A percentile compares a stretch with the other conserved stretches of the same genome.
These are phyloP conservation scores for Cylindroiulus punctatus DNA, from an alignment of 2,888 invertebrate genomes.

Conservation along the genomic window DNA sequence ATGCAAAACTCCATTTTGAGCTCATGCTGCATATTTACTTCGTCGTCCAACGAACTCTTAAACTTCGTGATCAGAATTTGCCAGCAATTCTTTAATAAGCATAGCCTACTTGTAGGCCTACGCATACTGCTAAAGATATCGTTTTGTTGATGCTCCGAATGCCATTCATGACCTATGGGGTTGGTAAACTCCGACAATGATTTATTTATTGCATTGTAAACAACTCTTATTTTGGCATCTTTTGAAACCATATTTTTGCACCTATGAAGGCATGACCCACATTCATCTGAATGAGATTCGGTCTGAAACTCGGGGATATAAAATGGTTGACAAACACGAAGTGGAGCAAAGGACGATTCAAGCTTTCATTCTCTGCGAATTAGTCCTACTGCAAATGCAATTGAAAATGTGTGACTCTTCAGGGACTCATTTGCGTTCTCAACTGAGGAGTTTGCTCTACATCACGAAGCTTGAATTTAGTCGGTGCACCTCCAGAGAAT, in stretches of 20 bases:
- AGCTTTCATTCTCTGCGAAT: not conserved
- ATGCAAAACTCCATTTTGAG: no score
- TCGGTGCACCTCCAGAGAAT: not conserved
- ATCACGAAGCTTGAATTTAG: not conserved
- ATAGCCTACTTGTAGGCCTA: not conserved
- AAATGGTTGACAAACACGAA: not conserved
- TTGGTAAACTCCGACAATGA: not conserved
- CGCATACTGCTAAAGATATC: not conserved
- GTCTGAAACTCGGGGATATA: not conserved
- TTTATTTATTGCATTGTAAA: conserved; percentile 1
- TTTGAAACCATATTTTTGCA: not conserved
- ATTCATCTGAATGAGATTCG: not conserved
- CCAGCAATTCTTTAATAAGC: not conserved
- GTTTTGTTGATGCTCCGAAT: not conserved
- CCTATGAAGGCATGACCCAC: not conserved
- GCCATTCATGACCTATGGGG: not conserved
- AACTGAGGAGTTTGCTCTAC: not conserved
- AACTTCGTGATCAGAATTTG: not conserved
- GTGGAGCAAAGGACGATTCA: not conserved
- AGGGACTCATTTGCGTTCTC: not conserved
- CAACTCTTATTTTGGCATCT: not conserved
- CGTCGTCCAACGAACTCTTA: no score
- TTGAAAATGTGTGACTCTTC: not conserved
- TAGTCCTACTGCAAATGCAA: not conserved
- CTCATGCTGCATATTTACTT: not conserved